Evolutionary conservation across 2,888 invertebrate species (phyloP), one percentile per base, ranked within the genome.

Genomic region (Noctua janthina): DNA sequence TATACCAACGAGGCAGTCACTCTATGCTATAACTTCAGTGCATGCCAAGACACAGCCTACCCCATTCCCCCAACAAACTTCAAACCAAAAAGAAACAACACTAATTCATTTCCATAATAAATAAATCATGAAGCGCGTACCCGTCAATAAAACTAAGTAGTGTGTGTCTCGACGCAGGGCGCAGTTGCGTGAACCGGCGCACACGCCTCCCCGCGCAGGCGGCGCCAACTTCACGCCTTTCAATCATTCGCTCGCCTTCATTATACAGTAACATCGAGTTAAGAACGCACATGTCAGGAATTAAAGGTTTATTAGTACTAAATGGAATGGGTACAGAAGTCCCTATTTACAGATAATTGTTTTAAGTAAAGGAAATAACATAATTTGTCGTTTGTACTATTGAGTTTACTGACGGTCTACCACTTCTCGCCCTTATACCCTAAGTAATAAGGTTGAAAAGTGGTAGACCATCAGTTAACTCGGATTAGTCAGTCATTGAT

Each of bases 121-220:
- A 76, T 84, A 82, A 85, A 82, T 78, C 66, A 86, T 75, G 86
- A 78, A 69, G 64, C 64, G 71, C 51, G 46, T 46, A 54, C 56
- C 68, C 59, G 76, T 79, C 74, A 76, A 83, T 85, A 77, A 87
- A 56, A 56, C 23, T 66, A 77, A 66, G 74, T 43, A 71, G 85
- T 76, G 69, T 69, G 62, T 80, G 49, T 82, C 67, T 87, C 84
- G 81, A 82, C 85, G 81, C 84, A 84, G 84, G 84, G 84, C 86
- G 83, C 84, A 86, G 85, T 87, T 89, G 91, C 84, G 90, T 89
- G 84, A 83, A 88, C 86, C 76, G 78, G 91, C 89, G 91, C 90
- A 89, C 87, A 92, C 92, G 90, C 92, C 92, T 91, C 91, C 92
- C 89, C 88, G 84, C 87, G 88, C 91, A 89, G 91, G 92, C 92